phyloP scores from a whole-genome alignment of 2,888 invertebrate species.

The Tenthredo livida region DNA sequence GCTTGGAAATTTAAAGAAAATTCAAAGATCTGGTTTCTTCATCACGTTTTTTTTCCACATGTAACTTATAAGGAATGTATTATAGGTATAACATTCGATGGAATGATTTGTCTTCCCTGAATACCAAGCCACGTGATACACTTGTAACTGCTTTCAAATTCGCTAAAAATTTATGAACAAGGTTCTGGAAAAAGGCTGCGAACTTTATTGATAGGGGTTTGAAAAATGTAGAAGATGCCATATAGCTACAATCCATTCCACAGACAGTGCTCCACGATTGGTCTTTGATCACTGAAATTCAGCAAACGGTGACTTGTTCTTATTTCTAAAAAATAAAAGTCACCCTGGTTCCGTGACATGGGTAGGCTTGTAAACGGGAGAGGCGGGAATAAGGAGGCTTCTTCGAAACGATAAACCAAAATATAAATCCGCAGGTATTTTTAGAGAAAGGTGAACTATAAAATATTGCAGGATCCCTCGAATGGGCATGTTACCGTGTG shows the following conservation, averaged over 20 bases:
- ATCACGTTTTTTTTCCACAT: background rate
- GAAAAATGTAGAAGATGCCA: constrained; percentile 26
- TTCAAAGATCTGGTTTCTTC: constrained; percentile 45
- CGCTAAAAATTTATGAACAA: constrained; percentile 38
- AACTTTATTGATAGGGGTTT: constrained; percentile 10
- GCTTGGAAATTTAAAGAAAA: constrained; percentile 46
- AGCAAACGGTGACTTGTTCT: background rate
- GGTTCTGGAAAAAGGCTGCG: constrained; percentile 2
- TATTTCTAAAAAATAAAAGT: background rate
- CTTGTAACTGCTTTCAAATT: background rate
- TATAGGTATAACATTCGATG: background rate
- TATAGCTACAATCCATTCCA: background rate
- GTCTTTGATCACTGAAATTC: constrained; percentile 8
- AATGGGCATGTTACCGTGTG: constrained; percentile 4
- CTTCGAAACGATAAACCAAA: constrained; percentile 37
- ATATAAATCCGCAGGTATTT: constrained; percentile 45
- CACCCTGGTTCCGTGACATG: constrained; percentile 1
- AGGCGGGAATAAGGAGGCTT: constrained; percentile 19
- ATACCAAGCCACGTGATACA: background rate
- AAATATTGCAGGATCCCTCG: constrained; percentile 23
- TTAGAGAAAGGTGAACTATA: constrained; percentile 33
- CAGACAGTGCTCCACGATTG: constrained; percentile 8
- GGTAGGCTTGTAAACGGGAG: constrained; percentile 32
- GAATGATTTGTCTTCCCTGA: constrained; percentile 3
- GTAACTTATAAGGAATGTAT: background rate